These are phyloP conservation scores for Lacerta bilineata DNA, from an alignment of 2,797 vertebrate species.

Conservation along the genomic window DNA sequence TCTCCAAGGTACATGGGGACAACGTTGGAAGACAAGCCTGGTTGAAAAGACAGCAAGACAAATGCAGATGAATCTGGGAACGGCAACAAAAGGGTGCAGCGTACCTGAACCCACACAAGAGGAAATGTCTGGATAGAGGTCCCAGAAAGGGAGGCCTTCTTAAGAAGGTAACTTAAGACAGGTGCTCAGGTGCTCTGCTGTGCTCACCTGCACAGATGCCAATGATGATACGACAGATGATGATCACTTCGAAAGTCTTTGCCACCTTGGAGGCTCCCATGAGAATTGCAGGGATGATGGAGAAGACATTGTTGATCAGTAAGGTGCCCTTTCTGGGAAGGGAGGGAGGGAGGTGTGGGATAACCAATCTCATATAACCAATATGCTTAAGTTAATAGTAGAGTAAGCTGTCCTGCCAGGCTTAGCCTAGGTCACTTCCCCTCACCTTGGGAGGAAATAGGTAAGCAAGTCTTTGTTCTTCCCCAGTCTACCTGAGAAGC, in stretches of 20 bases:
- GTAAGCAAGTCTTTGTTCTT: too few relatives aligned
- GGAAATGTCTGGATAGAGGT: too few relatives aligned
- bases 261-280: constrained; percentile 89
- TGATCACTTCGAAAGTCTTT: constrained; percentile 91
- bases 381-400: too few relatives aligned
- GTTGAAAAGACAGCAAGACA: neutral
- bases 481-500: too few relatives aligned
- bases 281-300: constrained; percentile 90
- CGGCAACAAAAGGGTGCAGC: neutral
- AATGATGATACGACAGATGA: constrained; percentile 87
- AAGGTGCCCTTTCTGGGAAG: constrained; percentile 90
- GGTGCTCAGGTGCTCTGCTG: neutral
- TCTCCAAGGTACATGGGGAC: constrained; percentile 98
- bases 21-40: constrained; percentile 94
- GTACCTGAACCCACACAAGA: neutral
- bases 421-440: too few relatives aligned
- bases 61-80: neutral
- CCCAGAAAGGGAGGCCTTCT: neutral
- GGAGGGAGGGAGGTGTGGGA: too few relatives aligned
- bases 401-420: too few relatives aligned
- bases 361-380: too few relatives aligned
- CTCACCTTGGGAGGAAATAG: too few relatives aligned
- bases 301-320: constrained; percentile 95
- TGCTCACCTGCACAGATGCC: constrained; percentile 92
- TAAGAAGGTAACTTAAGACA: neutral